Conservation (phyloP, 1,140 invertebrate species). For the Diachasmimorpha longicaudata region DNA sequence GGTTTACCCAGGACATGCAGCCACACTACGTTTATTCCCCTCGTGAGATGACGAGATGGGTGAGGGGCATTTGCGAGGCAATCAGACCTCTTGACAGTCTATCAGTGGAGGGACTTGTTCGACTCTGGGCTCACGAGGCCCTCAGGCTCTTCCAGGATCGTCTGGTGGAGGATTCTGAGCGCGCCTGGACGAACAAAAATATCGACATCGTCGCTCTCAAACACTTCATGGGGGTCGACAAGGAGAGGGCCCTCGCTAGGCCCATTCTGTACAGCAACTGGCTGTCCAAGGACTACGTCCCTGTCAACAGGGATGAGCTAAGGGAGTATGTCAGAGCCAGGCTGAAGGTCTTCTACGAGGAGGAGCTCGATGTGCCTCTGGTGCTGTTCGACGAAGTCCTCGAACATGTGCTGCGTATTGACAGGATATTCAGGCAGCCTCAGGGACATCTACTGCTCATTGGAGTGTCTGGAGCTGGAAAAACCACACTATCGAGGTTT, state of each 20-base stretch:
- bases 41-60: slow-evolving; percentile 99
- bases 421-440: slow-evolving; percentile 98
- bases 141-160: slow-evolving; percentile 96
- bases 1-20: slow-evolving; percentile 99
- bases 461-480: slow-evolving; percentile 97
- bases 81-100: slow-evolving; percentile 93
- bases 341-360: slow-evolving; percentile 99
- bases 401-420: slow-evolving; percentile 97
- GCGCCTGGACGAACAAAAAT: slow-evolving; percentile 98
- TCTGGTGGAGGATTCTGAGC: slow-evolving; percentile 92
- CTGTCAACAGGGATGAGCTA: slow-evolving; percentile 93
- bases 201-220: slow-evolving; percentile 93
- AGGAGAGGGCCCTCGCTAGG: slow-evolving; percentile 81
- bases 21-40: slow-evolving; percentile 99
- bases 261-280: slow-evolving; percentile 99
- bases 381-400: slow-evolving; percentile 99
- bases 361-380: slow-evolving; percentile 97
- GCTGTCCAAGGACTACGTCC: slow-evolving; percentile 98
- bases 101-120: slow-evolving; percentile 90
- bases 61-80: slow-evolving; percentile 98
- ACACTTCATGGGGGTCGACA: slow-evolving; percentile 93
- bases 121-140: slow-evolving; percentile 98
- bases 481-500: slow-evolving; percentile 97
- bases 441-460: slow-evolving; percentile 97
- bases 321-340: slow-evolving; percentile 96